These are phyloP conservation scores for Cremastinae sp. DNA, from an alignment of 2,888 invertebrate genomes.

Conservation along the genomic window DNA sequence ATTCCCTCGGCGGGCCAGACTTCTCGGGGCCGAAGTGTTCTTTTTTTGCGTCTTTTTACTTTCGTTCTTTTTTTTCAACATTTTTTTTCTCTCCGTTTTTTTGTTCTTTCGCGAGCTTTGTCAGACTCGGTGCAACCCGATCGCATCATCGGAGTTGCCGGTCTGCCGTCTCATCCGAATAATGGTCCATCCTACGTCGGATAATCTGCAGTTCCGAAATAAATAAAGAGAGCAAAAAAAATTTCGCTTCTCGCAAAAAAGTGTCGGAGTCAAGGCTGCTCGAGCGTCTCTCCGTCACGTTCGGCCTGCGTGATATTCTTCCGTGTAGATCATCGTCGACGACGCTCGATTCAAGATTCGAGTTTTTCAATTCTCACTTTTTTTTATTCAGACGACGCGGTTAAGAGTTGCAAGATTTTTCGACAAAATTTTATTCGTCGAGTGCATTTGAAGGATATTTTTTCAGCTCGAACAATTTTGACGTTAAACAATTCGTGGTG, in stretches of 20 bases:
- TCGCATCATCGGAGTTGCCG: constrained; percentile 44
- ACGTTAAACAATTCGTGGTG: too few relatives aligned
- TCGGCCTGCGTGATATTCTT: not conserved
- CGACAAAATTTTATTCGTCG: too few relatives aligned
- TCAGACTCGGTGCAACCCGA: constrained; percentile 48
- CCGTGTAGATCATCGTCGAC: too few relatives aligned
- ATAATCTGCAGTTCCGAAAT: constrained; percentile 29
- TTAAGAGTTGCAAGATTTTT: too few relatives aligned
- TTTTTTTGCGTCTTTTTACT: too few relatives aligned
- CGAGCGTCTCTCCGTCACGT: constrained; percentile 1
- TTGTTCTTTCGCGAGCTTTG: constrained; percentile 6
- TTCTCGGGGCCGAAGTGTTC: constrained; percentile 13
- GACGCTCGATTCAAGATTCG: too few relatives aligned
- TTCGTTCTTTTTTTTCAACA: constrained; percentile 6
- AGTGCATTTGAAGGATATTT: too few relatives aligned
- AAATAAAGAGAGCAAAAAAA: constrained; percentile 6
- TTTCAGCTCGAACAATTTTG: too few relatives aligned
- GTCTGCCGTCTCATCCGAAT: constrained; percentile 6
- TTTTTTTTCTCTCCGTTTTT: not conserved
- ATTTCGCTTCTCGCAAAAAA: constrained; percentile 32
- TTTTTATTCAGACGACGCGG: too few relatives aligned
- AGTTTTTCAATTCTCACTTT: too few relatives aligned
- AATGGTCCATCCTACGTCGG: constrained; percentile 18
- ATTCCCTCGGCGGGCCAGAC: not conserved
- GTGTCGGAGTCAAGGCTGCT: constrained; percentile 17